These are phyloP conservation scores for Nematostella vectensis DNA, from an alignment of 92 coral and sea anemone genomes.

Conservation along the genomic window DNA sequence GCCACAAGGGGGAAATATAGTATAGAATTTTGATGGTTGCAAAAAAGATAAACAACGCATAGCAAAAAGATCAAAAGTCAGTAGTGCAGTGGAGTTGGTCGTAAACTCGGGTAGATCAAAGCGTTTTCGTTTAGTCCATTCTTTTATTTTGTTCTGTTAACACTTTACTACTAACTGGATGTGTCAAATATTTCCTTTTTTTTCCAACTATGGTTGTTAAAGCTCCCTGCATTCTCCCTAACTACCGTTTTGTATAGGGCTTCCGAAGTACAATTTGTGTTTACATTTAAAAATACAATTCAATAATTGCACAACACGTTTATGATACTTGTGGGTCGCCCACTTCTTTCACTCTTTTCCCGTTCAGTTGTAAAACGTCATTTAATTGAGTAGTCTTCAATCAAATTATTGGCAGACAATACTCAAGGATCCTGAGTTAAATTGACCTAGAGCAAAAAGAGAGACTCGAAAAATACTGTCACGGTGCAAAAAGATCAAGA, in stretches of 20 bases:
- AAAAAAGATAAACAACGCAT: slow-evolving; percentile 12
- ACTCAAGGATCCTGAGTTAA: neutral
- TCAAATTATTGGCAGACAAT: slow-evolving; percentile 24
- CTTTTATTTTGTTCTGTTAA: slow-evolving; percentile 7
- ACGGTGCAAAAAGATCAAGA: slow-evolving; percentile 3
- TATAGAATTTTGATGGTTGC: neutral
- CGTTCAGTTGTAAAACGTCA: slow-evolving; percentile 38
- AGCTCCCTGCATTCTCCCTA: slow-evolving; percentile 4
- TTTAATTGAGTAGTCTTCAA: slow-evolving; percentile 24
- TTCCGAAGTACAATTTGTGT: slow-evolving; percentile 22
- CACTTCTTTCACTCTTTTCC: slow-evolving; percentile 12
- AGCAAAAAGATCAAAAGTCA: slow-evolving; percentile 24
- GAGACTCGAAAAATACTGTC: neutral
- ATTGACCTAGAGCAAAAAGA: neutral
- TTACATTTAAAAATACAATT: slow-evolving; percentile 32
- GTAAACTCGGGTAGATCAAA: neutral
- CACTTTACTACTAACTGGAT: neutral
- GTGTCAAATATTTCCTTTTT: neutral
- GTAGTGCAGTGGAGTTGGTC: slow-evolving; percentile 1
- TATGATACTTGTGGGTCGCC: slow-evolving; percentile 6
- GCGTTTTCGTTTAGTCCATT: neutral
- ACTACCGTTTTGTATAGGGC: slow-evolving; percentile 20
- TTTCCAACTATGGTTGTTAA: slow-evolving; percentile 14
- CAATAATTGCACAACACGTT: slow-evolving; percentile 31
- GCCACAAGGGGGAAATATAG: neutral